These are phyloP conservation scores for Phocides pigmalion DNA, from an alignment of 1,140 invertebrate species.

Conservation along the genomic window DNA sequence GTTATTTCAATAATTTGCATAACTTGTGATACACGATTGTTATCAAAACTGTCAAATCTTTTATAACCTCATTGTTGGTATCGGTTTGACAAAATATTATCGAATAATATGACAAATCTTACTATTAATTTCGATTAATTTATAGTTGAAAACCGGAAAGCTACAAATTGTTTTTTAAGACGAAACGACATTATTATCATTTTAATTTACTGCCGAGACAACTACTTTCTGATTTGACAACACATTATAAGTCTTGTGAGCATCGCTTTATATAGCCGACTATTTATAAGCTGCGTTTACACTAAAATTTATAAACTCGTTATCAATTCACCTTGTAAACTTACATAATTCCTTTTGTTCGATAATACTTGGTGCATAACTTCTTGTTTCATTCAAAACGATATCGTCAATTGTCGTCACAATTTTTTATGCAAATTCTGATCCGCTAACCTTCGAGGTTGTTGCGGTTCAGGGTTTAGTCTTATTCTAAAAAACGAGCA, in stretches of 20 bases:
- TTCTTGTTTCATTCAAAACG: conserved; percentile 11
- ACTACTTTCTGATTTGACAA: neutral
- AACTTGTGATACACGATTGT: neutral
- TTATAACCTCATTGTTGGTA: neutral
- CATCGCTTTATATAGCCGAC: neutral
- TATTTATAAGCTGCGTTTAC: neutral
- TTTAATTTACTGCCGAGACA: neutral
- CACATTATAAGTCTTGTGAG: neutral
- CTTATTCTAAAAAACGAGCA: neutral
- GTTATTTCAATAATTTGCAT: conserved; percentile 5
- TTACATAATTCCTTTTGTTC: neutral
- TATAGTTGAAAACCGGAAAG: conserved; percentile 4
- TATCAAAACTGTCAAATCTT: too few species aligned
- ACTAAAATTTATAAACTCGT: neutral
- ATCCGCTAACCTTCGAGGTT: conserved; percentile 19
- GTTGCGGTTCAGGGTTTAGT: conserved; percentile 12
- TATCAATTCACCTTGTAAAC: neutral
- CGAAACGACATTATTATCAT: conserved; percentile 9
- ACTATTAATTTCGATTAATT: conserved; percentile 1
- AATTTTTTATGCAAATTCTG: conserved; percentile 17
- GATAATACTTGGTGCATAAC: conserved; percentile 1
- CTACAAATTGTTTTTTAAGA: neutral
- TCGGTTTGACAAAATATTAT: conserved; percentile 15
- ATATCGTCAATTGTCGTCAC: conserved; percentile 1
- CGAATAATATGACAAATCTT: conserved; percentile 3